Base-by-base conservation (phyloP, 2,888 invertebrate genomes). In the Calliphora vomitoria region DNA sequence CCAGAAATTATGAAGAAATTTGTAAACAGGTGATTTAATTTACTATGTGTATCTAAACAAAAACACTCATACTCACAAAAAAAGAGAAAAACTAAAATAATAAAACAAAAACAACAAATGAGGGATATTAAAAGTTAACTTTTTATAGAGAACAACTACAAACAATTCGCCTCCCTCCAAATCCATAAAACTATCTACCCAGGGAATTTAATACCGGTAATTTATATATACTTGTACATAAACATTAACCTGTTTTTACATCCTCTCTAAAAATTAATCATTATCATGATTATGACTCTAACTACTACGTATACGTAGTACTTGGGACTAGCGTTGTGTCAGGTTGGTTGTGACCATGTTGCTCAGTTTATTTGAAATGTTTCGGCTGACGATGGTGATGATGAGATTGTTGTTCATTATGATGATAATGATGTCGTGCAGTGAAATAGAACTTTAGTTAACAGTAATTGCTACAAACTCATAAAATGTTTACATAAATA, bases 241-340 rank as follows among this genome's bases (percentile, higher is more conserved):
- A 74, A 69, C 62, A 68, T 74, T 74, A 62, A 86, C 50, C 20
- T 79, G 44, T 20, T 82, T 86, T 82, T 60, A 74, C 25, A 69
- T 64, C 62, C 68, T 78, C 50, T 78, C 25, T 68, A 18, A 38
- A 72, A 86, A 86, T 76, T 66, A 82, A 60, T 86, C 66, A 82
- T 68, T 68, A 35, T 68, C 47, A 82, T 75, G 47, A 68, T 82
- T 75, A 62, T 55, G 10, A 72, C 38, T 64, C 68, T 66, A 31
- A 50, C 11, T 60, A 20, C 58, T 31, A n/a, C 11, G 6, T n/a
- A 15, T 66, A 25, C n/a, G 6, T n/a, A n/a, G 3, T 10, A 44
- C 8, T 13, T 41, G n/a, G 4, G 8, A 53, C 20, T 38, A 25
- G 15, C 15, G 31, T 10, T 38, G 11, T 11, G 13, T 11, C 62